Evolutionary conservation across 1,140 invertebrate genomes (phyloP), one percentile per base, ranked within the genome.

Genomic region (Magallana gigas): DNA sequence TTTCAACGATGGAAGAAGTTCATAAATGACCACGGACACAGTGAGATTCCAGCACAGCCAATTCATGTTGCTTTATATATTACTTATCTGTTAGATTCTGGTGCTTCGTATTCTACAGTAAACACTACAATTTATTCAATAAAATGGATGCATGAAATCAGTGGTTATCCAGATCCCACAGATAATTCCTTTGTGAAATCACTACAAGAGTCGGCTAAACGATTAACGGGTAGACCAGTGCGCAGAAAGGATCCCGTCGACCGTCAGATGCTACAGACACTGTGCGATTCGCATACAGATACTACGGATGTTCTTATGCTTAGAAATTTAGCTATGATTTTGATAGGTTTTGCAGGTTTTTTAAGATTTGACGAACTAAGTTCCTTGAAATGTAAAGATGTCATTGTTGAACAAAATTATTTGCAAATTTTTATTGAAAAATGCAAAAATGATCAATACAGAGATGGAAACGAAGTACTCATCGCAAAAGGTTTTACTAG

Each of bases 391-490:
- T 90, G 89, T 85, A 62, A 18, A 68, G 84, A 91, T 85, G 57
- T 91, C 29, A 57, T 58, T 11, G 80, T 91, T 76, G n/a, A 62
- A 60, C 81, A 90, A 1, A 18, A 83, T 29, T 76, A 88, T 90
- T 64, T 90, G 14, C 56, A 23, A 18, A 81, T 90, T 48, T 48
- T 29, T 16, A 88, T 90, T 29, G 8, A 23, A 11, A 89, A 89
- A 84, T 89, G 89, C 59, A 90, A 91, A 84, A 90, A 89, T 18
- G 87, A 91, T 83, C 89, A 89, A 68, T 91, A 90, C 57, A 84
- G 89, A 29, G 64, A 85, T 18, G 85, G 90, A 60, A 84, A 86
- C 18, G 85, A 89, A 48, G 81, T 90, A 84, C 76, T 88, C 4
- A 85, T 91, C 68, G 23, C 88, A 9, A 89, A 89, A 87, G 89